Percentiles rank a stretch among this genome's conserved stretches.
phyloP scores from a whole-genome alignment of 2,888 invertebrate genomes.

The Tipula unca region DNA sequence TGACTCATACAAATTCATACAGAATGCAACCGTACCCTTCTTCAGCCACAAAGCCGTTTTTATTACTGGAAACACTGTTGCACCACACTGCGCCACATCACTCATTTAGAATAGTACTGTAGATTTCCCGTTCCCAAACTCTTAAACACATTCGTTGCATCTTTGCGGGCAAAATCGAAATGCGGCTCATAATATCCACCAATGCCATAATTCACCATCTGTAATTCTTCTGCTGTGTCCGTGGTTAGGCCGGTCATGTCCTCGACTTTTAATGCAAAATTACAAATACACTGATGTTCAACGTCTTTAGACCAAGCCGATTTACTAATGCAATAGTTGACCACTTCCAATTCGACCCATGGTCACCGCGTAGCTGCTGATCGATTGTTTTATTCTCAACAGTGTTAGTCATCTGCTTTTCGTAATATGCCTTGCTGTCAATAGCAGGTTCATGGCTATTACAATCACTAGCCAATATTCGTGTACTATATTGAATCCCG shows the following conservation, averaged over 20 bases:
- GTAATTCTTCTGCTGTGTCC: slow-evolving; percentile 88
- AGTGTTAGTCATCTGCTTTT: slow-evolving; percentile 61
- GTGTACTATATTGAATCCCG: slow-evolving; percentile 67
- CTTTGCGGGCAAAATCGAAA: slow-evolving; percentile 81
- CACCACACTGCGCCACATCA: slow-evolving; percentile 93
- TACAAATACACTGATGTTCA: slow-evolving; percentile 65
- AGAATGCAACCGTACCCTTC: slow-evolving; percentile 90
- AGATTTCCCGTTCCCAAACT: slow-evolving; percentile 80
- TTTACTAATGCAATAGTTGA: slow-evolving; percentile 94
- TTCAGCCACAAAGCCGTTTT: slow-evolving; percentile 78
- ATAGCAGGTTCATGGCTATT: slow-evolving; percentile 84
- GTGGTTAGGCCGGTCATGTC: slow-evolving; percentile 82
- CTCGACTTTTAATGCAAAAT: slow-evolving; percentile 68
- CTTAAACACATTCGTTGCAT: slow-evolving; percentile 81
- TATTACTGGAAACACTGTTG: slow-evolving; percentile 90
- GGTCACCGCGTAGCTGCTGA: slow-evolving; percentile 51
- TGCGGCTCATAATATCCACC: slow-evolving; percentile 99
- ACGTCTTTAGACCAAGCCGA: slow-evolving; percentile 89
- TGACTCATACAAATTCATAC: slow-evolving; percentile 86
- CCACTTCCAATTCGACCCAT: slow-evolving; percentile 73
- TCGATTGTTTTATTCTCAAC: slow-evolving; percentile 38
- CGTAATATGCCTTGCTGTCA: slow-evolving; percentile 87
- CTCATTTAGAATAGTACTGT: slow-evolving; percentile 96
- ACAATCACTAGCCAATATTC: slow-evolving; percentile 80
- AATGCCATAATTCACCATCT: slow-evolving; percentile 97